Conservation (phyloP, 2,888 invertebrate species). For the Phania funesta region DNA sequence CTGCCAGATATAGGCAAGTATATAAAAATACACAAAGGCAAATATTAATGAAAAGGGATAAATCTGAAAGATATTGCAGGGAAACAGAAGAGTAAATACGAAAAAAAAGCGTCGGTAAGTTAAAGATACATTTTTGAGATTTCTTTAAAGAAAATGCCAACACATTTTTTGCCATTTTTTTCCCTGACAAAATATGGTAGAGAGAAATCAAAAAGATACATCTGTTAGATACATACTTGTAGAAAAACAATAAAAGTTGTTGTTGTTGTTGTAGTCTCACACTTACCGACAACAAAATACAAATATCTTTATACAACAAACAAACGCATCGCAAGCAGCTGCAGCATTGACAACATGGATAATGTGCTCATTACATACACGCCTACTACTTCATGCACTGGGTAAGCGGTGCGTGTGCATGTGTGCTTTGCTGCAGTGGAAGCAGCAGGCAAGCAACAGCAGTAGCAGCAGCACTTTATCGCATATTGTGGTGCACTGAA, state of each 20-base stretch:
- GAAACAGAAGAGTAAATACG: slow-evolving; percentile 3
- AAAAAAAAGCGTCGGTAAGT: slow-evolving; percentile 39
- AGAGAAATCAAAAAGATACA: slow-evolving; percentile 54
- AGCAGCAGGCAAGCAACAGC: background rate
- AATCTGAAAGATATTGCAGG: slow-evolving; percentile 4
- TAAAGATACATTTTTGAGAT: slow-evolving; percentile 22
- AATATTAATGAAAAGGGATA: slow-evolving; percentile 18
- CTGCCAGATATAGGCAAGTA: slow-evolving; percentile 4
- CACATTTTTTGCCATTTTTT: slow-evolving; percentile 13
- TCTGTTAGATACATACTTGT: slow-evolving; percentile 67
- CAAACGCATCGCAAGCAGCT: slow-evolving; percentile 12
- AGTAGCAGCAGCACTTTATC: background rate
- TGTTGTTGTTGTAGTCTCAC: slow-evolving; percentile 44
- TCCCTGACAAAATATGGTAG: background rate
- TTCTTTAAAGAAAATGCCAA: slow-evolving; percentile 24
- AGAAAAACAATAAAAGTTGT: slow-evolving; percentile 28
- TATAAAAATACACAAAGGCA: slow-evolving; percentile 10
- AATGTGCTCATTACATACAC: slow-evolving; percentile 53
- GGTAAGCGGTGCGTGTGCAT: slow-evolving; percentile 6
- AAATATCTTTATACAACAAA: slow-evolving; percentile 45
- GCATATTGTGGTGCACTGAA: slow-evolving; percentile 32
- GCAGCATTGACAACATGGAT: slow-evolving; percentile 21
- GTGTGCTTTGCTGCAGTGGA: background rate
- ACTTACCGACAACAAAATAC: slow-evolving; percentile 38
- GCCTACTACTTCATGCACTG: slow-evolving; percentile 51